Evolutionary conservation across 2,888 invertebrate genomes (phyloP).

Genomic region (Nasonia oneida): DNA sequence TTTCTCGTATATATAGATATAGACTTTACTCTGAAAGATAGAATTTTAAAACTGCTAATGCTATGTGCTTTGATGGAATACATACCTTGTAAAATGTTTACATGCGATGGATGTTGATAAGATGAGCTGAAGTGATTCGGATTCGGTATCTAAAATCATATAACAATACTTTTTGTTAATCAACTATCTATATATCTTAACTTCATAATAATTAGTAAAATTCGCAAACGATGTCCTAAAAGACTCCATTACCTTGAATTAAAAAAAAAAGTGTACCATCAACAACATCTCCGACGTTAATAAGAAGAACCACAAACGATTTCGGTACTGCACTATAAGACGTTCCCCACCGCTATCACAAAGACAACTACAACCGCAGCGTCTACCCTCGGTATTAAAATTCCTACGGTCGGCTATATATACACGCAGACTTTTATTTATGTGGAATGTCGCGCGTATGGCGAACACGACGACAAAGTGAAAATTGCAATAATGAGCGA

Average conservation of each 20-base stretch:
- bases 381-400: constrained; percentile 33
- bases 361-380: not conserved
- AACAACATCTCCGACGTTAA: not conserved
- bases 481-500: constrained; percentile 58
- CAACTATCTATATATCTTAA: too few species aligned
- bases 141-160: too few species aligned
- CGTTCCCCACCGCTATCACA: not conserved
- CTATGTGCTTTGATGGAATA: too few species aligned
- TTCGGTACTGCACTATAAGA: not conserved
- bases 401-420: constrained; percentile 25
- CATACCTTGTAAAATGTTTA: too few species aligned
- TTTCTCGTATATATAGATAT: too few species aligned
- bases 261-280: not conserved
- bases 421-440: constrained; percentile 32
- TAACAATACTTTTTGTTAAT: too few species aligned
- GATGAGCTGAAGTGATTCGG: too few species aligned
- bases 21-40: too few species aligned
- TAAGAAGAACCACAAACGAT: not conserved
- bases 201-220: not conserved
- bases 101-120: too few species aligned
- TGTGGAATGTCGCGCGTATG: constrained; percentile 31
- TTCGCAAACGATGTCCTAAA: not conserved
- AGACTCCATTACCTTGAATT: too few species aligned
- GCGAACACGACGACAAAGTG: constrained; percentile 38
- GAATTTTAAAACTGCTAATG: too few species aligned